Percentiles rank a stretch among this genome's conserved stretches.
phyloP scores from a whole-genome alignment of 2,113 vertebrate genomes.

The Tupaia tana region DNA sequence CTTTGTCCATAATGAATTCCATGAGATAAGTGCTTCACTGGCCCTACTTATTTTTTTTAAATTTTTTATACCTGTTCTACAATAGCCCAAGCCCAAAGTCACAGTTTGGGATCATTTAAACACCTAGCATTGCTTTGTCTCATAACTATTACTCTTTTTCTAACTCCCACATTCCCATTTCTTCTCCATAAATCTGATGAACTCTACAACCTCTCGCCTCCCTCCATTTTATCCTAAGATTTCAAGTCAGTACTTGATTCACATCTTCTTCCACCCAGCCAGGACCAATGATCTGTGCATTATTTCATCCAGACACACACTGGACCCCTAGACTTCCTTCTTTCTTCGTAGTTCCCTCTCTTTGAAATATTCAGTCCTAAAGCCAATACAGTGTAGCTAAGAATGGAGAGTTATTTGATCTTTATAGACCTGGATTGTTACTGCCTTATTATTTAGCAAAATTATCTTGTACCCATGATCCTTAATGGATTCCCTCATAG shows the following conservation, averaged over 20 bases:
- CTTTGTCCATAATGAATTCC: neutral
- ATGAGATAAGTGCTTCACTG: neutral
- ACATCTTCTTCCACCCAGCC: neutral
- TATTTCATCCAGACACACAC: neutral
- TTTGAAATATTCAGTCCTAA: neutral
- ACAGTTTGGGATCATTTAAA: neutral
- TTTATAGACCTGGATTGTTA: neutral
- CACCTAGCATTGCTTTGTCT: neutral
- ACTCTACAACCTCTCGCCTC: neutral
- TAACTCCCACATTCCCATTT: neutral
- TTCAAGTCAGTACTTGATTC: neutral
- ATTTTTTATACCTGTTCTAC: neutral
- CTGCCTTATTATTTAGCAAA: neutral
- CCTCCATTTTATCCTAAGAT: neutral
- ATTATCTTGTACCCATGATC: neutral
- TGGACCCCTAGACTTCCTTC: neutral
- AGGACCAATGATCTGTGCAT: neutral
- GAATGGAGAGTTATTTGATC: neutral
- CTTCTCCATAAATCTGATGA: neutral
- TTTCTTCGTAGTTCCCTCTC: neutral
- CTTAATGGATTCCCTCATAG: neutral
- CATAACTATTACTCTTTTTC: neutral
- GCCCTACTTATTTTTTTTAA: constrained; percentile 1
- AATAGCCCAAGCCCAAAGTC: neutral
- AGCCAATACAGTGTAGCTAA: neutral